phyloP scores from a whole-genome alignment of 2,888 invertebrate species.

The Trachelus iudaicus region DNA sequence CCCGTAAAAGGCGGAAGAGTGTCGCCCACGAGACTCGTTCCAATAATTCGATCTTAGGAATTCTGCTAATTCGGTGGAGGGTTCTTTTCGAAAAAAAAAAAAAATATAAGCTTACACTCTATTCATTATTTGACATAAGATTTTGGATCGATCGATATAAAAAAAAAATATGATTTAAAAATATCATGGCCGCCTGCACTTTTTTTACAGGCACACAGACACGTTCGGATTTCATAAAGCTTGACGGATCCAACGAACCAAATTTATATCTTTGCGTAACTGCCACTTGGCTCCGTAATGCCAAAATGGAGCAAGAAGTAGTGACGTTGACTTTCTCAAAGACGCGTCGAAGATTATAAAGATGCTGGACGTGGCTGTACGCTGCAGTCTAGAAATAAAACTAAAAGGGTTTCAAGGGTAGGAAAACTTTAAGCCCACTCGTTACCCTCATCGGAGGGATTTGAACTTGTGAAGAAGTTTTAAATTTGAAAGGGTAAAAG shows the following conservation, averaged over 20 bases:
- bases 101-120: too few relatives aligned
- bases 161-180: too few relatives aligned
- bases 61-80: conserved; percentile 9
- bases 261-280: too few relatives aligned
- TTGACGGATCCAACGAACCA: neutral
- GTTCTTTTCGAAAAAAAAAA: too few relatives aligned
- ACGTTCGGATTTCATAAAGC: too few relatives aligned
- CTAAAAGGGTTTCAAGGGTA: neutral
- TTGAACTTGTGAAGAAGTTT: neutral
- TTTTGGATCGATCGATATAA: neutral
- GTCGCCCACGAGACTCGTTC: conserved; percentile 20
- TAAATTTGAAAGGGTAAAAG: neutral
- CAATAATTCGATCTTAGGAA: conserved; percentile 12
- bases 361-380: neutral
- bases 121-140: neutral
- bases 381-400: neutral
- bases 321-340: too few relatives aligned
- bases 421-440: neutral
- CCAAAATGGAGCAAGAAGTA: too few relatives aligned
- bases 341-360: too few relatives aligned
- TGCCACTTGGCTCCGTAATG: too few relatives aligned
- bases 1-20: conserved; percentile 20
- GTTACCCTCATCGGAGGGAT: neutral
- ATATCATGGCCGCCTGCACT: too few relatives aligned
- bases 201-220: too few relatives aligned